Conservation (phyloP, 2,797 vertebrate genomes). For the Muscicapa striata region DNA sequence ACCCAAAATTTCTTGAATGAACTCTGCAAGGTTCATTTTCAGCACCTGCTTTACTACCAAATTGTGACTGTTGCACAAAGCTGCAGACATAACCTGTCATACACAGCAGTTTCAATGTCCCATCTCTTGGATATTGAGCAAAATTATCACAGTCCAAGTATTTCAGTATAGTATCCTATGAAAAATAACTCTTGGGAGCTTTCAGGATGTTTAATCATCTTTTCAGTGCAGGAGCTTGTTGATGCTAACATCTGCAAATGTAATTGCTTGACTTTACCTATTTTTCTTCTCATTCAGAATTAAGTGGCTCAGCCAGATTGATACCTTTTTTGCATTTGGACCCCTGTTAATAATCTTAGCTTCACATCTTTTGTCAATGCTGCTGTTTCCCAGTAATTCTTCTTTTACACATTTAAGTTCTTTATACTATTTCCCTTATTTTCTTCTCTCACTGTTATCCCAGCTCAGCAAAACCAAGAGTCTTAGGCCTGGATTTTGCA, state of each 20-base stretch:
- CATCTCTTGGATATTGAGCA: not conserved
- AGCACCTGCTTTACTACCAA: not conserved
- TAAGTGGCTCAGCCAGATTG: not conserved
- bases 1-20: conserved; percentile 26
- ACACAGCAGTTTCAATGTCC: not conserved
- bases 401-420: not conserved
- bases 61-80: not conserved
- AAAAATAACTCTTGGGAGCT: conserved; percentile 42
- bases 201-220: conserved; percentile 58
- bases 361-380: not conserved
- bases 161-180: not conserved
- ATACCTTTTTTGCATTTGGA: conserved; percentile 33
- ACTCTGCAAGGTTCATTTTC: conserved; percentile 14
- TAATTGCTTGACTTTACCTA: conserved; percentile 41
- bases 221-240: conserved; percentile 32
- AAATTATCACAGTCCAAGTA: not conserved
- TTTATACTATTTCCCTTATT: not conserved
- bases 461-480: conserved; percentile 4
- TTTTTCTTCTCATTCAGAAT: conserved; percentile 28
- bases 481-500: conserved; percentile 13
- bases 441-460: not conserved
- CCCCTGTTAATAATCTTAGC: not conserved
- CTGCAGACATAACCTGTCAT: not conserved
- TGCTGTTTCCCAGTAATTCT: not conserved
- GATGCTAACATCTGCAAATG: conserved; percentile 33